Percentiles rank a stretch among this genome's conserved stretches.
phyloP scores from a whole-genome alignment of 2,888 invertebrate genomes.

The Cosmia pyralina region DNA sequence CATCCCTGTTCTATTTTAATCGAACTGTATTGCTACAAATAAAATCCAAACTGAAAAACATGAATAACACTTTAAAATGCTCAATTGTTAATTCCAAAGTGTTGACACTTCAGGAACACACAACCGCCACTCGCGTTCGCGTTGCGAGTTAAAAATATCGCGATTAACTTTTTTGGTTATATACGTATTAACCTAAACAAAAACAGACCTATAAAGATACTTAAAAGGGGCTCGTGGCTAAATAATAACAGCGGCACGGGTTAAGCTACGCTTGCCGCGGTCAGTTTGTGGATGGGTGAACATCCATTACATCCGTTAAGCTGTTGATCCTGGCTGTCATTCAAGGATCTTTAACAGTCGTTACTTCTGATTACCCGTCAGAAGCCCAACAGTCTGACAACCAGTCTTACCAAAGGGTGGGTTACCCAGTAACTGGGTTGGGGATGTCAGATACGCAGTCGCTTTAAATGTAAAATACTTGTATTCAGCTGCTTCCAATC shows the following conservation, averaged over 20 bases:
- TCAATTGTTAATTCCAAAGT: not conserved
- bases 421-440: not conserved
- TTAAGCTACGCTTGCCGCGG: not conserved
- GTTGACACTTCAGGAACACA: not conserved
- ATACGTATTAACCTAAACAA: not conserved
- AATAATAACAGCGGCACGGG: not conserved
- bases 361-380: too few relatives aligned
- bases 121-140: not conserved
- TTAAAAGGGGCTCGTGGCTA: too few relatives aligned
- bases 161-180: not conserved
- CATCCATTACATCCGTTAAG: not conserved
- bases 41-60: not conserved
- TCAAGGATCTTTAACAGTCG: not conserved
- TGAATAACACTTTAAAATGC: not conserved
- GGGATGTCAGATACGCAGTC: not conserved
- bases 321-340: not conserved
- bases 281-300: not conserved
- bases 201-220: not conserved
- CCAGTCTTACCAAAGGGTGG: not conserved
- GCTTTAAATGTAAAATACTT: not conserved
- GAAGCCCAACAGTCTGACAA: not conserved
- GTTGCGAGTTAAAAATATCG: not conserved
- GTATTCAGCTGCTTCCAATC: not conserved
- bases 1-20: not conserved
- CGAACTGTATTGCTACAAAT: not conserved